These are phyloP conservation scores for Linurgus olivaceus DNA, from an alignment of 2,797 vertebrate genomes.

Conservation along the genomic window DNA sequence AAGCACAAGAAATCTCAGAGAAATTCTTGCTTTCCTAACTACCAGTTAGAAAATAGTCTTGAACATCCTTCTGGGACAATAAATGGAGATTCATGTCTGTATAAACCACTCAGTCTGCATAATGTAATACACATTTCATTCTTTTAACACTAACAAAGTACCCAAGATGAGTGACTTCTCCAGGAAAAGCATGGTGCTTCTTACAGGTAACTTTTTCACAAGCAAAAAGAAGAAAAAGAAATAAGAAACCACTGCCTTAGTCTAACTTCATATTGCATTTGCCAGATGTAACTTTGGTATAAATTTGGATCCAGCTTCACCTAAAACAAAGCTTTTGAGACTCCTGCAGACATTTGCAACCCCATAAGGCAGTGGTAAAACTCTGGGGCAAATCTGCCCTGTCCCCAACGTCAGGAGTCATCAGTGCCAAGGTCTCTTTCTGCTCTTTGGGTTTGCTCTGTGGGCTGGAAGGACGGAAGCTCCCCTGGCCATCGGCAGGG, in stretches of 20 bases:
- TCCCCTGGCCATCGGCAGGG: accelerated
- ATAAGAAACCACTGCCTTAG: neutral
- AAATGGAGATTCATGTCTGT: neutral
- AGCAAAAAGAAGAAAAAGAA: neutral
- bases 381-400: neutral
- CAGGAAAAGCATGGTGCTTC: neutral
- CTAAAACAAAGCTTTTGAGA: neutral
- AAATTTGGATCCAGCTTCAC: neutral
- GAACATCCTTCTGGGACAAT: neutral
- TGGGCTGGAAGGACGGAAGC: neutral
- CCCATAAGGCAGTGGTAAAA: neutral
- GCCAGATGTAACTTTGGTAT: neutral
- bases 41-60: neutral
- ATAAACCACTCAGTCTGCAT: neutral
- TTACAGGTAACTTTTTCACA: neutral
- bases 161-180: neutral
- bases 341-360: neutral
- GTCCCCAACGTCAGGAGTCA: accelerated
- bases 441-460: neutral
- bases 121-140: neutral
- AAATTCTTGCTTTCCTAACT: neutral
- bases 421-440: neutral
- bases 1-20: neutral
- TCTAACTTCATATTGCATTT: neutral
- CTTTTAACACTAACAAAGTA: neutral